Conservation (phyloP, 2,797 vertebrate genomes). For the Catostomus latipinnis region DNA sequence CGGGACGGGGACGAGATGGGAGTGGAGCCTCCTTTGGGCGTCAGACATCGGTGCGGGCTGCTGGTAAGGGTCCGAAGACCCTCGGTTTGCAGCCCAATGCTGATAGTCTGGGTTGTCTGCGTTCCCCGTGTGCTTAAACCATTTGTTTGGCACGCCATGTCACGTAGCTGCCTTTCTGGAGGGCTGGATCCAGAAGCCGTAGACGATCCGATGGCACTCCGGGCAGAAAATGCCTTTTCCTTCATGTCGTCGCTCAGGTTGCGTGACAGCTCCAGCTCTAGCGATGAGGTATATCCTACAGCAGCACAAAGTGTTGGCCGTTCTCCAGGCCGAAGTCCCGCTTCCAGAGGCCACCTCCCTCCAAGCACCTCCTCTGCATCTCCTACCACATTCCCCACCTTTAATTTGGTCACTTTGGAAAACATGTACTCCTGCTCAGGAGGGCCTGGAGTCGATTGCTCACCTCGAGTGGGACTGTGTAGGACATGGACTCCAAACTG, state of each 20-base stretch:
- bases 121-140: conserved; percentile 87
- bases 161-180: conserved; percentile 71
- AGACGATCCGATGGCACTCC: conserved; percentile 85
- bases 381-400: conserved; percentile 70
- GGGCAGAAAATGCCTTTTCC: conserved; percentile 93
- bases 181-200: conserved; percentile 59
- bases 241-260: conserved; percentile 99
- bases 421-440: conserved; percentile 73
- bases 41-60: conserved; percentile 96
- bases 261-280: conserved; percentile 89
- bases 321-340: conserved; percentile 79
- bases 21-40: conserved; percentile 88
- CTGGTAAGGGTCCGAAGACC: conserved; percentile 88
- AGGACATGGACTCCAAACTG: conserved; percentile 84
- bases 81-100: conserved; percentile 93
- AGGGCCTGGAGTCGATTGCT: conserved; percentile 71
- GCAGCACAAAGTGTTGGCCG: conserved; percentile 83
- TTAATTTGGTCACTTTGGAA: conserved; percentile 71
- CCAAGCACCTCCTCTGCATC: conserved; percentile 81
- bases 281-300: conserved; percentile 83
- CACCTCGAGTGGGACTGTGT: conserved; percentile 82
- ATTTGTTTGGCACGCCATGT: conserved; percentile 93
- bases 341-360: conserved; percentile 86
- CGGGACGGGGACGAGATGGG: conserved; percentile 94
- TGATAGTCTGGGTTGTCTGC: conserved; percentile 92